phyloP scores from a whole-genome alignment of 2,113 vertebrate genomes.

The Brevimyrus niger region DNA sequence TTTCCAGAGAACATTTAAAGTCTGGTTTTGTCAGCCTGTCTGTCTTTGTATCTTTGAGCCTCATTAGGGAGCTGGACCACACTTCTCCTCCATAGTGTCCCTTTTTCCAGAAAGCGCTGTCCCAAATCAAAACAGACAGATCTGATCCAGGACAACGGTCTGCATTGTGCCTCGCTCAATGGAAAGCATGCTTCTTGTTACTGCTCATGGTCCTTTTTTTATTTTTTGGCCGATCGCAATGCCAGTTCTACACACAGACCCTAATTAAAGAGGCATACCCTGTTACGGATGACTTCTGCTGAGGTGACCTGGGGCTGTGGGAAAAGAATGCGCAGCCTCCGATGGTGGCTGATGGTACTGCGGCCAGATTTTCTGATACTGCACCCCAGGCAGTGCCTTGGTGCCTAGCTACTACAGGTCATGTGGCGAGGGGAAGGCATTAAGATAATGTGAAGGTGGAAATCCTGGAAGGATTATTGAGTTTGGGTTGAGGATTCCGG shows the following conservation, averaged over 20 bases:
- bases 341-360: neutral
- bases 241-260: slow-evolving; percentile 39
- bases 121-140: slow-evolving; percentile 15
- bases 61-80: neutral
- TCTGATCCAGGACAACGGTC: slow-evolving; percentile 34
- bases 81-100: neutral
- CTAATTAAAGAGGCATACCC: slow-evolving; percentile 60
- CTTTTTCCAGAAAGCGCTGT: neutral
- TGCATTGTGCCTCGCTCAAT: slow-evolving; percentile 49
- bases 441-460: neutral
- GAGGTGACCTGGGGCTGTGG: slow-evolving; percentile 45
- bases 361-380: slow-evolving; percentile 36
- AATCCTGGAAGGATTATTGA: neutral
- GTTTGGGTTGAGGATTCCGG: slow-evolving; percentile 8
- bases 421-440: slow-evolving; percentile 38
- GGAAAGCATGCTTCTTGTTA: slow-evolving; percentile 48
- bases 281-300: slow-evolving; percentile 57
- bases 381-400: slow-evolving; percentile 38
- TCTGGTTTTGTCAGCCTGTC: neutral
- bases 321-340: slow-evolving; percentile 38
- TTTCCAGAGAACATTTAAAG: neutral
- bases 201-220: slow-evolving; percentile 19
- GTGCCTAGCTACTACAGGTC: slow-evolving; percentile 21
- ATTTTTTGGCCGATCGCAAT: slow-evolving; percentile 44
- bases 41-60: neutral